phyloP scores from a whole-genome alignment of 2,113 vertebrate species.

The Ivindomyrus marchei region DNA sequence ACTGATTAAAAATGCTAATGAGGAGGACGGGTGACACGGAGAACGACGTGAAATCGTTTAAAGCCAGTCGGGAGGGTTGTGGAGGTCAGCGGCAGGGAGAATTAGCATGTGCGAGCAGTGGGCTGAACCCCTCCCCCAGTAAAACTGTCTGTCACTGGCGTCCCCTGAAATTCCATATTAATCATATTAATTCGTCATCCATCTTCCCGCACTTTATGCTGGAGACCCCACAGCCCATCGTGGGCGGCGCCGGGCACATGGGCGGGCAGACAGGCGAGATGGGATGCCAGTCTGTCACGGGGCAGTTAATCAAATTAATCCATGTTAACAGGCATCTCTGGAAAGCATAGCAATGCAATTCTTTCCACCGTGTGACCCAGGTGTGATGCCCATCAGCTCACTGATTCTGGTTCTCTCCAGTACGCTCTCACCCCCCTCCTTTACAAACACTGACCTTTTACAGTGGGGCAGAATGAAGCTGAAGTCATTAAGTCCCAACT shows the following conservation, averaged over 20 bases:
- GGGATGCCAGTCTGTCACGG: neutral
- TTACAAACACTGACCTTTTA: neutral
- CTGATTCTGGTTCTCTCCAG: neutral
- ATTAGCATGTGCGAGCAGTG: neutral
- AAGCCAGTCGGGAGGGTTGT: neutral
- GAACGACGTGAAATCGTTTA: neutral
- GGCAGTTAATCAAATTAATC: neutral
- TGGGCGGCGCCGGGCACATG: neutral
- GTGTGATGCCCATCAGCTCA: neutral
- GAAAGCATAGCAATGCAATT: neutral
- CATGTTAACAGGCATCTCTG: neutral
- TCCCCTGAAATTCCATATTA: neutral
- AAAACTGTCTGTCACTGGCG: neutral
- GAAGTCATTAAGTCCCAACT: neutral
- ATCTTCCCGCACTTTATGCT: neutral
- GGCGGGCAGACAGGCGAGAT: neutral
- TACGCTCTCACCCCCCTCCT: neutral
- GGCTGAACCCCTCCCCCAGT: neutral
- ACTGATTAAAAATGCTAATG: neutral
- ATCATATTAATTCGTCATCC: neutral
- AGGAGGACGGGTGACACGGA: neutral
- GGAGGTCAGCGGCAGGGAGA: neutral
- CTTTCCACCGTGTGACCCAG: too few relatives aligned
- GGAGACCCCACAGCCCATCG: neutral
- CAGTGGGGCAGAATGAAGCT: neutral